phyloP scores from a whole-genome alignment of 2,113 vertebrate genomes.

The Ailuropoda melanoleuca region DNA sequence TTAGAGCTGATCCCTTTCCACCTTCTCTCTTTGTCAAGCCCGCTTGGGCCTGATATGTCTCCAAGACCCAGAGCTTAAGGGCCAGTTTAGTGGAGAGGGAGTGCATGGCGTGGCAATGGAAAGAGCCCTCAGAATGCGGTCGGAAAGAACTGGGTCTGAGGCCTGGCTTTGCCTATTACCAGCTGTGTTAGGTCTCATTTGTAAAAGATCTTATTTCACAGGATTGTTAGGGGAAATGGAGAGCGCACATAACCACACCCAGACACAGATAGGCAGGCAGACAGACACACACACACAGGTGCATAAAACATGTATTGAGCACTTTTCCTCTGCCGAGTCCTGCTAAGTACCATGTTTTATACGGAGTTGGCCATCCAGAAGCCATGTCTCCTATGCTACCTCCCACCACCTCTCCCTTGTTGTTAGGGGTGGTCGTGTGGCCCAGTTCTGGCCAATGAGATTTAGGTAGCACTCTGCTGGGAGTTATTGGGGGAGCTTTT shows the following conservation, averaged over 20 bases:
- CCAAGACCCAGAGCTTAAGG: neutral
- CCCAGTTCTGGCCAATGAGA: neutral
- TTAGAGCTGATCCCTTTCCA: neutral
- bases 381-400: neutral
- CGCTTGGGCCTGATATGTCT: neutral
- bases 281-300: neutral
- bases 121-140: neutral
- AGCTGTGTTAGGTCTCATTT: neutral
- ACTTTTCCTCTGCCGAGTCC: neutral
- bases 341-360: neutral
- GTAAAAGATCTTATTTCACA: neutral
- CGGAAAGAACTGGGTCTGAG: neutral
- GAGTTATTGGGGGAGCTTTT: neutral
- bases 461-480: neutral
- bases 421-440: neutral
- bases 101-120: neutral
- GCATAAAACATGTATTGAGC: neutral
- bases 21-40: neutral
- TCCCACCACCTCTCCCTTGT: neutral
- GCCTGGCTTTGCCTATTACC: neutral
- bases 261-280: too few relatives aligned
- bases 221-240: neutral
- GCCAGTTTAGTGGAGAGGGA: neutral
- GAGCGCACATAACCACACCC: neutral
- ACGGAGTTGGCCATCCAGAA: neutral